Evolutionary conservation across 2,888 invertebrate species (phyloP).

Genomic region (Serrognathus titanus): DNA sequence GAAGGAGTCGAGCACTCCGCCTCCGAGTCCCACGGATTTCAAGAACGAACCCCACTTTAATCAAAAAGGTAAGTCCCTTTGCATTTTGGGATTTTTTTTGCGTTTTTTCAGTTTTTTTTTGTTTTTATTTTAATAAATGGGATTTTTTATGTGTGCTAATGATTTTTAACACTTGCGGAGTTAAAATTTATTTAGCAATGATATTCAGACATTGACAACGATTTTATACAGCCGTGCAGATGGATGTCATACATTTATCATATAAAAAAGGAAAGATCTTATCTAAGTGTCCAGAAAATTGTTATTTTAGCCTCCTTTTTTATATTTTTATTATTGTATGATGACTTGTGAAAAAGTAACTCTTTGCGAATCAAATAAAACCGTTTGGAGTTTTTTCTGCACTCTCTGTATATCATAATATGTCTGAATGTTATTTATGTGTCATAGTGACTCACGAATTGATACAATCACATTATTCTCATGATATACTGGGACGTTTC

Average conservation of each 20-base stretch:
- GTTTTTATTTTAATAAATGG: not conserved
- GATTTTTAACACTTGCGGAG: conserved; percentile 2
- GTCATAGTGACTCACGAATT: no score
- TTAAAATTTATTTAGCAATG: not conserved
- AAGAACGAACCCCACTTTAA: conserved; percentile 9
- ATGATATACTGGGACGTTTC: not conserved
- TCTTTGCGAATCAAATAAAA: no score
- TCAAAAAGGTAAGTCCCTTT: not conserved
- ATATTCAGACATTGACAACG: conserved; percentile 4
- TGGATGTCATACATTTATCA: no score
- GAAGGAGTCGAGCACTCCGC: conserved; percentile 41
- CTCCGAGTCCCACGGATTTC: conserved; percentile 46
- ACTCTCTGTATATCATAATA: no score
- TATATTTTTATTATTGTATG: no score
- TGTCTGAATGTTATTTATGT: no score
- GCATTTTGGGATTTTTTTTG: not conserved
- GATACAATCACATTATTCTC: no score
- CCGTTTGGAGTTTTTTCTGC: no score
- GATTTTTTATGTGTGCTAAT: not conserved
- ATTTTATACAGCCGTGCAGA: not conserved
- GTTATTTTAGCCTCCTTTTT: no score
- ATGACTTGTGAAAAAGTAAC: no score
- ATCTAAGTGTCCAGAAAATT: no score
- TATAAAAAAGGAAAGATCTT: no score
- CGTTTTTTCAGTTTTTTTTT: not conserved